Conservation (phyloP, 2,113 vertebrate species). For the Campylomormyrus tamandua region DNA sequence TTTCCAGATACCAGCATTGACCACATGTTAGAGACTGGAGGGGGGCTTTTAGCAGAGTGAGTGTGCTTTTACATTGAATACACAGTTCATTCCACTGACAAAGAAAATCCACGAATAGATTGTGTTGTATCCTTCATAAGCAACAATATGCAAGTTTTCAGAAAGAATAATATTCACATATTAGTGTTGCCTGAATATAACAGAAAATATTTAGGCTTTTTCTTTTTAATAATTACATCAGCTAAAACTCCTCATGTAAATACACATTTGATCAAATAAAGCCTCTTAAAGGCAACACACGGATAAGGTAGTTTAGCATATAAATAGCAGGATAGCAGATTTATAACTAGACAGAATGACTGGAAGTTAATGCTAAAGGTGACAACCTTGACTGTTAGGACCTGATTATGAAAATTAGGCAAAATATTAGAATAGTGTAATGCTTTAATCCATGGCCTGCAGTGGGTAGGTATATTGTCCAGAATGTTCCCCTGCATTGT, state of each 20-base stretch:
- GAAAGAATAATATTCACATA: neutral
- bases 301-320: neutral
- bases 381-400: neutral
- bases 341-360: neutral
- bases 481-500: neutral
- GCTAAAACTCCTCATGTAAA: neutral
- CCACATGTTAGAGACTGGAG: constrained; percentile 51
- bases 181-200: neutral
- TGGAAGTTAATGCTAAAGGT: neutral
- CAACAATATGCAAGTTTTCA: neutral
- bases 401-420: neutral
- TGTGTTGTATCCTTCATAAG: neutral
- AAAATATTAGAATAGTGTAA: neutral
- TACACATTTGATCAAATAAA: neutral
- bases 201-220: neutral
- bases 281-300: neutral
- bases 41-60: constrained; percentile 56
- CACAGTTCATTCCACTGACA: neutral
- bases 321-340: neutral
- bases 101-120: neutral
- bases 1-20: constrained; percentile 44
- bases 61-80: constrained; percentile 25
- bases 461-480: neutral
- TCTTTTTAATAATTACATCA: neutral
- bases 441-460: neutral